These are phyloP conservation scores for Hydropsyche tenuis DNA, from an alignment of 1,140 invertebrate genomes.

Conservation along the genomic window DNA sequence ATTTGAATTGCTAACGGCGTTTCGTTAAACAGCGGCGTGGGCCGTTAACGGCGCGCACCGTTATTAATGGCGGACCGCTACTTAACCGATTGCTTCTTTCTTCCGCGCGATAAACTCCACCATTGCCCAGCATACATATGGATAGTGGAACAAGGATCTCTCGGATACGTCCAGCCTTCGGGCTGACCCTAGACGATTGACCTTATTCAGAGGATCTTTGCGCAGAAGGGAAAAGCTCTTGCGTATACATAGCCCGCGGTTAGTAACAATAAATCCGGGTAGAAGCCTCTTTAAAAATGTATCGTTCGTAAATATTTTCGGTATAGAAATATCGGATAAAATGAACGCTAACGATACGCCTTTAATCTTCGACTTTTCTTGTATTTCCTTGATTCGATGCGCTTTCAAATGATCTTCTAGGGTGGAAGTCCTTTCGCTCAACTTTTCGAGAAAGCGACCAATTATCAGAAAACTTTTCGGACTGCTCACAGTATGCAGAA, in stretches of 20 bases:
- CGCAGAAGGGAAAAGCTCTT: no score
- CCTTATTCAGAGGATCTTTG: no score
- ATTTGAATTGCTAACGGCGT: slow-evolving; percentile 39
- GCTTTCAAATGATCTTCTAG: no score
- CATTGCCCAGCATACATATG: background rate
- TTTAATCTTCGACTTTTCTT: background rate
- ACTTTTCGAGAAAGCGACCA: no score
- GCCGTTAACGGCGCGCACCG: slow-evolving; percentile 22
- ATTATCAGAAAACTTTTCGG: no score
- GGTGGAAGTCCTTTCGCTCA: no score
- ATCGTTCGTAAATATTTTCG: no score
- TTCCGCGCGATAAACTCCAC: slow-evolving; percentile 20
- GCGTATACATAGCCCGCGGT: no score
- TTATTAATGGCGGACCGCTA: slow-evolving; percentile 28
- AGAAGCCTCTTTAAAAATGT: no score
- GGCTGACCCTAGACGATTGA: background rate
- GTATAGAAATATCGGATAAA: background rate
- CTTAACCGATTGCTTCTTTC: slow-evolving; percentile 37
- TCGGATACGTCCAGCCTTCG: background rate
- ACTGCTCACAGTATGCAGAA: no score
- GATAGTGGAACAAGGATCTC: background rate
- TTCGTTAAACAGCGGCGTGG: slow-evolving; percentile 13
- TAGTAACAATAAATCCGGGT: no score
- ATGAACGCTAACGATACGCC: slow-evolving; percentile 33
- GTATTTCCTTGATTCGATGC: background rate